These are phyloP conservation scores for Dicrurus megarhynchus DNA, from an alignment of 2,113 vertebrate species.

Conservation along the genomic window DNA sequence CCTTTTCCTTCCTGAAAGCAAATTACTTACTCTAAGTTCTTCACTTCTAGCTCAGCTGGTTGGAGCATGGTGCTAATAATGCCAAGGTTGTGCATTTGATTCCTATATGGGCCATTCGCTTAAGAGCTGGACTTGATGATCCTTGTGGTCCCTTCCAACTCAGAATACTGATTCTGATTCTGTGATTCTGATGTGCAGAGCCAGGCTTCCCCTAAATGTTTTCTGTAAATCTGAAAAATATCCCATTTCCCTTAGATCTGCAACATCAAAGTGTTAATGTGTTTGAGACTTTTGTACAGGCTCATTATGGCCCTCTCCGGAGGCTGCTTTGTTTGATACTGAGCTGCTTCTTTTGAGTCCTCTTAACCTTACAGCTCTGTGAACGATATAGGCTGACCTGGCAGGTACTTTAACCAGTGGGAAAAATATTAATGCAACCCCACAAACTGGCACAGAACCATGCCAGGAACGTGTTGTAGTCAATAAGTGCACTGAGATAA, in stretches of 20 bases:
- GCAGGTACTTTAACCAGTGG: neutral
- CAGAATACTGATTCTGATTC: neutral
- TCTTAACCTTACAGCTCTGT: neutral
- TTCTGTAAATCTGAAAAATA: neutral
- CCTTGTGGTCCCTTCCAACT: neutral
- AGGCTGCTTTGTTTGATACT: neutral
- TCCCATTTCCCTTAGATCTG: neutral
- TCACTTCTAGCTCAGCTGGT: neutral
- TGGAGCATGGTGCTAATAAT: neutral
- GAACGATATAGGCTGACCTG: neutral
- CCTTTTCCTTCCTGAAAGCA: neutral
- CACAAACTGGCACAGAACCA: neutral
- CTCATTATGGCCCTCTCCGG: neutral
- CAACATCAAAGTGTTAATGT: neutral
- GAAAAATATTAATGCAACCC: neutral
- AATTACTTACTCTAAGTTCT: neutral
- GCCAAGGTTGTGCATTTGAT: neutral
- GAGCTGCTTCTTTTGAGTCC: neutral
- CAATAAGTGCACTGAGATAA: neutral
- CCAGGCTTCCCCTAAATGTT: neutral
- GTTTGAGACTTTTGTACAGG: neutral
- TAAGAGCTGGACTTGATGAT: neutral
- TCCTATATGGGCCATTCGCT: neutral
- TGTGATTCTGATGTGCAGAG: neutral
- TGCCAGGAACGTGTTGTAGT: neutral